Conservation (phyloP, 1,140 invertebrate genomes). For the Cyclargus thomasi region DNA sequence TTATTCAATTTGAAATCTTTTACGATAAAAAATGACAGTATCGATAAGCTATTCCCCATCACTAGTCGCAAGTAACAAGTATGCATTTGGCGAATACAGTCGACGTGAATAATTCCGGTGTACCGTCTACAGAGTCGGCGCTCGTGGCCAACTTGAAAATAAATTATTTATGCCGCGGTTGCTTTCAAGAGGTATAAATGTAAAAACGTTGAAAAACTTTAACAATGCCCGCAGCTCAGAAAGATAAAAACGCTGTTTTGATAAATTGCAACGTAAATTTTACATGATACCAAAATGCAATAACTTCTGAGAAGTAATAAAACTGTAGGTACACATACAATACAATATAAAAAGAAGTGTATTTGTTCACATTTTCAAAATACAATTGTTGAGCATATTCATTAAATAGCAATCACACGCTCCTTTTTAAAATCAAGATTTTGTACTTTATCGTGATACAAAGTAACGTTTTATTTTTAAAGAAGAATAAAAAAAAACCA, state of each 20-base stretch:
- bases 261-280: conserved; percentile 10
- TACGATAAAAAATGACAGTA: background rate
- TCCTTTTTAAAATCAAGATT: too few species aligned
- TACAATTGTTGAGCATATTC: too few species aligned
- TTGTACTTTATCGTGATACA: too few species aligned
- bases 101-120: conserved; percentile 37
- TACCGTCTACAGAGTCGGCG: conserved; percentile 21
- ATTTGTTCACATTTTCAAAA: too few species aligned
- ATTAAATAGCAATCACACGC: too few species aligned
- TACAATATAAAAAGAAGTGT: too few species aligned
- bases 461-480: too few species aligned
- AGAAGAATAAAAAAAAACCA: background rate
- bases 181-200: conserved; percentile 22
- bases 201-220: conserved; percentile 21
- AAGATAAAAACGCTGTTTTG: conserved; percentile 20
- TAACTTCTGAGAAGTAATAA: background rate
- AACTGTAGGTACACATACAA: background rate
- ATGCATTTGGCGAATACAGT: conserved; percentile 30
- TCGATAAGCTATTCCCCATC: conserved; percentile 18
- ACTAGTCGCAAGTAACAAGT: conserved; percentile 9
- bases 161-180: conserved; percentile 27
- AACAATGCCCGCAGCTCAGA: conserved; percentile 17
- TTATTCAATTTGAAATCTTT: too few species aligned
- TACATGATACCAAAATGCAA: background rate
- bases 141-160: conserved; percentile 24